Evolutionary conservation across 2,797 vertebrate species (phyloP).

Genomic region (Phoebastria nigripes): DNA sequence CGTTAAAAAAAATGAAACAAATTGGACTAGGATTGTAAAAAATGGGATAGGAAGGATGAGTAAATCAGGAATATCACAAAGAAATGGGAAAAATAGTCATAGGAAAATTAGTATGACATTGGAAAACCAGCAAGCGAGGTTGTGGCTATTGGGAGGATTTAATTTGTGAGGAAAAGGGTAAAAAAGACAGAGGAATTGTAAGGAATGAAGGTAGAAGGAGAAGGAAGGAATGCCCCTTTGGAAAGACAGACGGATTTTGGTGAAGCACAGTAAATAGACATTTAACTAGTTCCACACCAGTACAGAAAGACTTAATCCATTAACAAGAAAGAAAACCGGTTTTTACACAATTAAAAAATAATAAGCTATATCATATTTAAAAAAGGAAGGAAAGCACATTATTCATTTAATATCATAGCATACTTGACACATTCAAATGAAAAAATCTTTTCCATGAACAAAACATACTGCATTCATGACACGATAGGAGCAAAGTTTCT

Average conservation of each 20-base stretch:
- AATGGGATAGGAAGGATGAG: slow-evolving; percentile 39
- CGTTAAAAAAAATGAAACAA: slow-evolving; percentile 30
- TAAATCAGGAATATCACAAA: slow-evolving; percentile 58
- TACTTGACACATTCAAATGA: slow-evolving; percentile 1
- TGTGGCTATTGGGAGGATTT: slow-evolving; percentile 68
- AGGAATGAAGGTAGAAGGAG: slow-evolving; percentile 88
- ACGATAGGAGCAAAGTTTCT: not conserved
- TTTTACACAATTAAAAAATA: not conserved
- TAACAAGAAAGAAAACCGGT: slow-evolving; percentile 16
- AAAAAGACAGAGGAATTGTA: slow-evolving; percentile 75
- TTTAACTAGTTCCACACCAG: slow-evolving; percentile 26
- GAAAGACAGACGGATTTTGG: slow-evolving; percentile 39
- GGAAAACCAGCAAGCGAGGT: slow-evolving; percentile 67
- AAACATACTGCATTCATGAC: slow-evolving; percentile 12
- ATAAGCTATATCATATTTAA: not conserved
- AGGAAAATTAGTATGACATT: slow-evolving; percentile 80
- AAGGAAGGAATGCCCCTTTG: slow-evolving; percentile 84
- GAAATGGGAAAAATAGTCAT: slow-evolving; percentile 58
- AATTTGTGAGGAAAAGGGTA: slow-evolving; percentile 70
- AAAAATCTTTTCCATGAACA: not conserved
- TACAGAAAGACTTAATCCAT: slow-evolving; percentile 17
- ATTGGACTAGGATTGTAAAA: slow-evolving; percentile 53
- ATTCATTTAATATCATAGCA: not conserved
- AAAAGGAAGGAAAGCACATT: slow-evolving; percentile 28
- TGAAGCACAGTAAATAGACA: slow-evolving; percentile 9